Evolutionary conservation across 2,888 invertebrate genomes (phyloP), one percentile per base, ranked within the genome.

Genomic region (Ennomos quercinarius): DNA sequence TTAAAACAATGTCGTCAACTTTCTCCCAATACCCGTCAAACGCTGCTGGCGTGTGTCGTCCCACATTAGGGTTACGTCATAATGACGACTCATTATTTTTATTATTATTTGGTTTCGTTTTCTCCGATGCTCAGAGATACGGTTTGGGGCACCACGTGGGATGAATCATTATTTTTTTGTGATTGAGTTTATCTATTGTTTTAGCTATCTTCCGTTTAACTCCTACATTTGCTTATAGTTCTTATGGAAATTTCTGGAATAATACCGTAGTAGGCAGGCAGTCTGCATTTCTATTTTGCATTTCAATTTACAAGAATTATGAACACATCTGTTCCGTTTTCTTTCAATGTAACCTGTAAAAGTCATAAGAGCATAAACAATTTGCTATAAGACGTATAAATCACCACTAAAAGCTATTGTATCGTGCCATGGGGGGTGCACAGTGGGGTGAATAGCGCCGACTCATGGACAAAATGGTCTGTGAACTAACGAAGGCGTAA

Each of bases 21-120:
- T 84, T 84, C 84, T 65, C 80, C 63, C 41, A 50, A 46, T 53
- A 66, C 80, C 63, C 41, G 54, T 50, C 58, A 49, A 47, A 39
- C 11, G 39, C 11, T 48, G 39, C 11, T 48, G 38, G 56, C 67
- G 49, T 62, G 65, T 55, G 49, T 71, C 72, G 77, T 76, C 78
- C 78, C 80, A 83, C 83, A 75, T 76, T 63, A 61, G 49, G 10
- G 62, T 84, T 81, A 68, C 77, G 64, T 78, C 76, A 83, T 73
- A 67, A 68, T 68, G 58, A 67, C 57, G 58, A 1, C 41, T 57
- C 17, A 47, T 58, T 35, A 57, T 43, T 43, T 51, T 45, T 40
- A 66, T 67, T 53, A 63, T 55, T 52, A 40, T 53, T 60, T 57
- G 60, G 57, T 59, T 57, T 49, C 58, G 66, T 73, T 73, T 75